Conservation (phyloP, 2,888 invertebrate genomes). For the Morpho deidamia region DNA sequence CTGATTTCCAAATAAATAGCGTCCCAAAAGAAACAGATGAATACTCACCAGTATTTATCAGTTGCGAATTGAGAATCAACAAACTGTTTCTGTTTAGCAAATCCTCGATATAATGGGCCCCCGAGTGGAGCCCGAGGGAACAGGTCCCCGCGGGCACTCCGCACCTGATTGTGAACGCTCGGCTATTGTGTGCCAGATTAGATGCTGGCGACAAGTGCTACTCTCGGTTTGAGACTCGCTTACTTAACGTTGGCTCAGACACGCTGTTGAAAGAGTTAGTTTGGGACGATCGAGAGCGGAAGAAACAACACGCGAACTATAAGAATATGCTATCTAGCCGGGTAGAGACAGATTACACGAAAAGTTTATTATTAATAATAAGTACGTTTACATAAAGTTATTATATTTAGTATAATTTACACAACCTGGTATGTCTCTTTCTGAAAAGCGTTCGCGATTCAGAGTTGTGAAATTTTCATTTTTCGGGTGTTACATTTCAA, state of each 20-base stretch:
- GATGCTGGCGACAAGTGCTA: constrained; percentile 23
- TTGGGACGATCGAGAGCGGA: background rate
- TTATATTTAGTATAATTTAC: too few species aligned
- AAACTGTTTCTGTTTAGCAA: constrained; percentile 8
- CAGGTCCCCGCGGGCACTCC: background rate
- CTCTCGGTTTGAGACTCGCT: constrained; percentile 4
- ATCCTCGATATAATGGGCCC: background rate
- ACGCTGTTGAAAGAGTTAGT: constrained; percentile 7
- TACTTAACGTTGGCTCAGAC: constrained; percentile 4
- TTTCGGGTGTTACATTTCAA: too few species aligned
- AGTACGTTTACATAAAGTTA: too few species aligned
- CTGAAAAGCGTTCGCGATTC: too few species aligned
- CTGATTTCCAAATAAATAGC: too few species aligned
- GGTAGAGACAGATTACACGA: too few species aligned
- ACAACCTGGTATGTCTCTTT: too few species aligned
- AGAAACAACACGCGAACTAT: too few species aligned
- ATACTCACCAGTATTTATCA: constrained; percentile 2
- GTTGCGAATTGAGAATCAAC: background rate
- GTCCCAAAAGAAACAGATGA: background rate
- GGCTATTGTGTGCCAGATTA: constrained; percentile 34
- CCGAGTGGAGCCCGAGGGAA: background rate
- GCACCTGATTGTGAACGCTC: constrained; percentile 28
- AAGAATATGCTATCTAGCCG: too few species aligned
- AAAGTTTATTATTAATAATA: too few species aligned
- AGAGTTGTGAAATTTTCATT: too few species aligned